Evolutionary conservation across 1,140 invertebrate species (phyloP), one percentile per base, ranked within the genome.

Genomic region (Coelopa frigida): DNA sequence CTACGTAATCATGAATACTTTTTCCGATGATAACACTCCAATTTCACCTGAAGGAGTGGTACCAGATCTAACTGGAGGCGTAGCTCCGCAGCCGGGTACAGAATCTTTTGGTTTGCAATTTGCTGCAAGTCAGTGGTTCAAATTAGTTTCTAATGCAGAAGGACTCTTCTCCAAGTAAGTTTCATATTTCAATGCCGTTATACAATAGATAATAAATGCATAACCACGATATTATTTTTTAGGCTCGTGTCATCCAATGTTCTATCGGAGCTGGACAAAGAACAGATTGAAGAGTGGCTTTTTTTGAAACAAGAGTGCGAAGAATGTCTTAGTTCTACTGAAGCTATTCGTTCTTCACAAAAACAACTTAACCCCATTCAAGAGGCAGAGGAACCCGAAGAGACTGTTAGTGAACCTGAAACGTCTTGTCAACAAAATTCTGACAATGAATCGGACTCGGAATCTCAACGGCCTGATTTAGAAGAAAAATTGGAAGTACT

Each of bases 281-380:
- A 84, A 58, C 84, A 85, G 68, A 85, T 89, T n/a, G 84, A 85
- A 59, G 81, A 87, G 48, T 90, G 87, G 86, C 68, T 90, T 4
- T 86, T 82, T 54, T 73, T 88, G 50, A 89, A 89, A 66, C 84
- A 87, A 50, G 86, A 89, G 63, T 88, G 85, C 66, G 85, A 89
- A 65, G 85, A 88, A 53, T 89, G 85, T 58, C 77, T 89, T 20
- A 81, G 79, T 56, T 77, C 72, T 41, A 80, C 80, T 49, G 75
- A 76, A 35, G 66, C 56, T 1, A 56, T 64, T 32, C 59, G 66
- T 53, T 31, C 72, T n/a, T 44, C 72, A 7, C 72, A 76, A 52
- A 69, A 81, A 67, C 77, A 76, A 0, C 62, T 83, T 14, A 78
- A 79, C 51, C 73, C 76, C 53, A 82, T 82, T 20, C 76, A 81